These are phyloP conservation scores for Axea sp. DNA, from an alignment of 2,888 invertebrate genomes.

Conservation along the genomic window DNA sequence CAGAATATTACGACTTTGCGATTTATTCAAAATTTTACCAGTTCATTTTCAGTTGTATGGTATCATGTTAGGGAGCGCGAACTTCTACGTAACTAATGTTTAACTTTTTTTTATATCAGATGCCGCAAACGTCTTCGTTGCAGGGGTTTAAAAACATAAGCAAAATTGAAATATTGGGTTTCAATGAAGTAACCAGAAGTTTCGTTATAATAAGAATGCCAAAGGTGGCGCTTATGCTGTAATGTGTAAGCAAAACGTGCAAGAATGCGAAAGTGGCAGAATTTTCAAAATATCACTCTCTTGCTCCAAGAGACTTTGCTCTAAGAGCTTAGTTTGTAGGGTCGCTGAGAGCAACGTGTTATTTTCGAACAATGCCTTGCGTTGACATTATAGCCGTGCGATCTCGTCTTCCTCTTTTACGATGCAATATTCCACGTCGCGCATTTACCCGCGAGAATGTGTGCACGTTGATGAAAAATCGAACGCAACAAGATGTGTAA, in stretches of 20 bases:
- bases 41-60: too few relatives aligned
- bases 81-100: too few relatives aligned
- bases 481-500: conserved; percentile 31
- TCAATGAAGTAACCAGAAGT: conserved; percentile 23
- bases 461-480: conserved; percentile 56
- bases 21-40: conserved; percentile 20
- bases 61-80: too few relatives aligned
- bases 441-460: conserved; percentile 55
- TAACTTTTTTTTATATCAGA: too few relatives aligned
- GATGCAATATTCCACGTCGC: conserved; percentile 56
- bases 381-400: conserved; percentile 56
- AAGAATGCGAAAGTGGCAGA: conserved; percentile 31
- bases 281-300: conserved; percentile 51
- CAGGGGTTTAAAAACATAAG: too few relatives aligned
- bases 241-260: conserved; percentile 26
- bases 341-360: conserved; percentile 52
- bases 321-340: conserved; percentile 49
- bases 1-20: neutral
- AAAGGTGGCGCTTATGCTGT: conserved; percentile 12
- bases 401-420: conserved; percentile 53
- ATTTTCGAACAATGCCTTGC: conserved; percentile 58
- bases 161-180: conserved; percentile 41
- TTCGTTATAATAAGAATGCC: conserved; percentile 27
- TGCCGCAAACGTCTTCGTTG: too few relatives aligned
- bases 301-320: conserved; percentile 34